Base-by-base conservation (phyloP, 2,888 invertebrate genomes). In the Hyles lineata region DNA sequence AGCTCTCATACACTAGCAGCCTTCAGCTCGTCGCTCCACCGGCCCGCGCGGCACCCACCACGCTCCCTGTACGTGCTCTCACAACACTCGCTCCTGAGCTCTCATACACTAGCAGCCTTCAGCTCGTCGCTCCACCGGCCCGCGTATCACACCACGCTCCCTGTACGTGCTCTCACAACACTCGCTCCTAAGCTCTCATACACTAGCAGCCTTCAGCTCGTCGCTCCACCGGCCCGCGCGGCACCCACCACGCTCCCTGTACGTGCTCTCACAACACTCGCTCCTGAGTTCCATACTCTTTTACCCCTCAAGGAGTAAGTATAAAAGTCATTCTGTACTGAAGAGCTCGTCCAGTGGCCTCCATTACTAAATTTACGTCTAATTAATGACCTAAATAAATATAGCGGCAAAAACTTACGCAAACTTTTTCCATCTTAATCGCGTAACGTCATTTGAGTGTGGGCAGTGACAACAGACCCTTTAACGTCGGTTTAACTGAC, bases 381-480 rank as follows among this genome's bases (percentile, higher is more conserved):
- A 90, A 90, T 90, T 89, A 90, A 90, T 90, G 87, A 76, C 74
- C 82, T 78, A 84, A 87, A 88, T 86, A 88, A 88, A 87, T 88
- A 85, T 84, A 72, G 78, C 79, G 78, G 77, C 81, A 83, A 84
- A 83, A 84, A 85, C 86, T 82, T 73, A 52, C 11, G 2, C 19
- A 74, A 90, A 90, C 80, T 90, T 90, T 90, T 89, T 88, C 89
- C 90, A 90, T 90, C 83, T 86, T 80, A 69, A 32, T 32, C 69
- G 76, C 74, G 80, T 77, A 74, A 77, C 79, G 84, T 81, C 82
- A 82, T 83, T 86, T 85, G 72, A 74, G 63, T 0, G 69, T 8
- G 81, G 67, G 52, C 17, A 71, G 67, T 78, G 43, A 11, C 70
- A 83, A 80, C 7, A 7, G n/a, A 0, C 3, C 6, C 7, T 71